These are phyloP conservation scores for Aphelenchoides fujianensis DNA, from an alignment of 1,140 invertebrate species.

Conservation along the genomic window DNA sequence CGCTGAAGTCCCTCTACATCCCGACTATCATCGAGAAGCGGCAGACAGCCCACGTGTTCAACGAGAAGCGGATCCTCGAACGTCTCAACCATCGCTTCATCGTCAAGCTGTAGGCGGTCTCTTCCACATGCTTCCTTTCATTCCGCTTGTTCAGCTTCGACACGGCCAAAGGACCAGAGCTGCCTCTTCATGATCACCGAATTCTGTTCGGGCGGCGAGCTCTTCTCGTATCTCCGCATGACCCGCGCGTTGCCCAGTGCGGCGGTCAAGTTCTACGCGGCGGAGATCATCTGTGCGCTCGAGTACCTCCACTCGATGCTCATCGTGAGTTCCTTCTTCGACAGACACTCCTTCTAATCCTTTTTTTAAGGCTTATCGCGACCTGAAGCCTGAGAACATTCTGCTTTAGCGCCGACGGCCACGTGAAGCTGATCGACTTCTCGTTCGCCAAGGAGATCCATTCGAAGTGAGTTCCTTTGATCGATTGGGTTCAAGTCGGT, in stretches of 20 bases:
- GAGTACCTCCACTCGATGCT: slow-evolving; percentile 77
- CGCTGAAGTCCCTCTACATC: slow-evolving; percentile 56
- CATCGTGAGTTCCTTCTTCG: slow-evolving; percentile 15
- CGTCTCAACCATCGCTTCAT: slow-evolving; percentile 57
- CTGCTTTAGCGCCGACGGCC: slow-evolving; percentile 83
- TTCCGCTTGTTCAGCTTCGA: slow-evolving; percentile 73
- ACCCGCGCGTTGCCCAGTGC: slow-evolving; percentile 81
- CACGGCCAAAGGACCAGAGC: slow-evolving; percentile 79
- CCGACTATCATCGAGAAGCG: slow-evolving; percentile 48
- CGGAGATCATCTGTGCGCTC: slow-evolving; percentile 86
- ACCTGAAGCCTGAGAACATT: slow-evolving; percentile 85
- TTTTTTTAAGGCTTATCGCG: slow-evolving; percentile 67
- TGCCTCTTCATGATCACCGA: slow-evolving; percentile 91
- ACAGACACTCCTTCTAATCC: neutral
- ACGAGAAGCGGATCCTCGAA: slow-evolving; percentile 53
- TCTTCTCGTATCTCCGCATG: slow-evolving; percentile 88
- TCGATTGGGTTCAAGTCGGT: too few species aligned
- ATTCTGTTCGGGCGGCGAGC: slow-evolving; percentile 87
- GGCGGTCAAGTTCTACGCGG: slow-evolving; percentile 85
- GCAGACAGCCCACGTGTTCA: slow-evolving; percentile 58
- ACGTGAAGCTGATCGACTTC: slow-evolving; percentile 94
- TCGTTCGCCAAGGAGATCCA: slow-evolving; percentile 90
- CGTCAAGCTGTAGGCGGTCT: slow-evolving; percentile 50
- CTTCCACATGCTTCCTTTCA: slow-evolving; percentile 16
- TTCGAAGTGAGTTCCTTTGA: slow-evolving; percentile 66